Conservation (phyloP, 1,140 invertebrate genomes). For the Aphidius gifuensis region DNA sequence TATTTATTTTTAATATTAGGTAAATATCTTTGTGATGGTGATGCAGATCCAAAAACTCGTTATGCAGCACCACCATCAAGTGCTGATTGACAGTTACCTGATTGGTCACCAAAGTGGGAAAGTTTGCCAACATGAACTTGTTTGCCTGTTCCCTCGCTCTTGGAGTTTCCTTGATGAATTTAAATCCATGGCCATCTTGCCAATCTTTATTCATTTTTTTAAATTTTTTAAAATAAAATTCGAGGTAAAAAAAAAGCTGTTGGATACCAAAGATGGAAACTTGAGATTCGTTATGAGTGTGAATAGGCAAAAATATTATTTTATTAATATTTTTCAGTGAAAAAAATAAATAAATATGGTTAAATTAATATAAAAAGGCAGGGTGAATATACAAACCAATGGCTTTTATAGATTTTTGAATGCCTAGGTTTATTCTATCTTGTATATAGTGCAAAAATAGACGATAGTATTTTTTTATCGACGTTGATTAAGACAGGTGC, state of each 20-base stretch:
- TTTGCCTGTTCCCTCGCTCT: conserved; percentile 23
- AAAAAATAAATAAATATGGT: no score
- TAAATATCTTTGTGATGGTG: conserved; percentile 86
- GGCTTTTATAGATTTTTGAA: no score
- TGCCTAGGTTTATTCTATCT: no score
- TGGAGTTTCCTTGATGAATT: conserved; percentile 18
- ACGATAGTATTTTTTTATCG: no score
- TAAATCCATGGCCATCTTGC: conserved; percentile 4
- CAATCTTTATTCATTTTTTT: not conserved
- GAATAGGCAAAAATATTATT: conserved; percentile 1
- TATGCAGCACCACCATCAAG: conserved; percentile 49
- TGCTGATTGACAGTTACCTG: conserved; percentile 47
- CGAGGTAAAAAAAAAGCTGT: conserved; percentile 3
- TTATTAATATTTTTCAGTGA: no score
- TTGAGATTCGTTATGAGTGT: not conserved
- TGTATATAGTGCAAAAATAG: no score
- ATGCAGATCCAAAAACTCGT: conserved; percentile 57
- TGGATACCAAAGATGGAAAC: conserved; percentile 25
- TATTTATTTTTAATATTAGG: conserved; percentile 50
- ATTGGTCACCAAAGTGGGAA: conserved; percentile 44
- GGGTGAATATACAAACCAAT: no score
- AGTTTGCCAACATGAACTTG: conserved; percentile 39
- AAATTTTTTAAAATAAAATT: not conserved
- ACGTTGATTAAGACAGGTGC: no score
- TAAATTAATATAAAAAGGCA: no score